A percentile compares a stretch with the other conserved stretches of the same genome.
Conservation (phyloP, 2,113 vertebrate genomes). For the Pteruthius melanotis region DNA sequence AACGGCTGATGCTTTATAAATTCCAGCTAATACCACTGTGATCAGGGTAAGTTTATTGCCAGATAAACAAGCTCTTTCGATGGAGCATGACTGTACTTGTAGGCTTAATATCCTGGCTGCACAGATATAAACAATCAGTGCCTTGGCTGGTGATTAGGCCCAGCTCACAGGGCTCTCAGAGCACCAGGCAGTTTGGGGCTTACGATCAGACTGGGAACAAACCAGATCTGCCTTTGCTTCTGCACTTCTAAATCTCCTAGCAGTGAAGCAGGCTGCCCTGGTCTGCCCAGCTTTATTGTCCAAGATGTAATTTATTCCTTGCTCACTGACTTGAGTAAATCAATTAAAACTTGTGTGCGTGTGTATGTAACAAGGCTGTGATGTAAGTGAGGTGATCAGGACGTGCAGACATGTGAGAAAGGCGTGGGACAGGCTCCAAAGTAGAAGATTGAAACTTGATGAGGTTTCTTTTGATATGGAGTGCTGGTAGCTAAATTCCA, state of each 20-base stretch:
- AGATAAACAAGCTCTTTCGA: neutral
- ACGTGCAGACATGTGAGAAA: neutral
- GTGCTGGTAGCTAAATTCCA: neutral
- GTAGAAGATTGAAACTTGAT: neutral
- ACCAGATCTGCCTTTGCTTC: neutral
- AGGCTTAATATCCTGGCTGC: constrained; percentile 9
- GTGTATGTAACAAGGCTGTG: neutral
- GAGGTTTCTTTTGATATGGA: neutral
- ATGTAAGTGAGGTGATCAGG: neutral
- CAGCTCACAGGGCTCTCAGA: neutral
- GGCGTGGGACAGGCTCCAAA: neutral
- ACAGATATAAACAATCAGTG: neutral
- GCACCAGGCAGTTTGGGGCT: neutral
- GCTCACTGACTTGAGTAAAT: constrained; percentile 29
- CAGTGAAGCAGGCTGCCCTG: neutral
- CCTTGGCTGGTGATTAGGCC: neutral
- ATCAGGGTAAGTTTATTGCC: neutral
- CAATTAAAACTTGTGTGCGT: constrained; percentile 8
- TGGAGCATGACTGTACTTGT: neutral
- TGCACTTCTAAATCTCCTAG: neutral
- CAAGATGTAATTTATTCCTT: constrained; percentile 9
- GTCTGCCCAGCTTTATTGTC: neutral
- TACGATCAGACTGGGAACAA: neutral
- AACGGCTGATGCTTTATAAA: neutral
- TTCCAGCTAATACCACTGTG: neutral